Base-by-base conservation (phyloP, 2,888 invertebrate genomes). In the Coleophora flavipennella region DNA sequence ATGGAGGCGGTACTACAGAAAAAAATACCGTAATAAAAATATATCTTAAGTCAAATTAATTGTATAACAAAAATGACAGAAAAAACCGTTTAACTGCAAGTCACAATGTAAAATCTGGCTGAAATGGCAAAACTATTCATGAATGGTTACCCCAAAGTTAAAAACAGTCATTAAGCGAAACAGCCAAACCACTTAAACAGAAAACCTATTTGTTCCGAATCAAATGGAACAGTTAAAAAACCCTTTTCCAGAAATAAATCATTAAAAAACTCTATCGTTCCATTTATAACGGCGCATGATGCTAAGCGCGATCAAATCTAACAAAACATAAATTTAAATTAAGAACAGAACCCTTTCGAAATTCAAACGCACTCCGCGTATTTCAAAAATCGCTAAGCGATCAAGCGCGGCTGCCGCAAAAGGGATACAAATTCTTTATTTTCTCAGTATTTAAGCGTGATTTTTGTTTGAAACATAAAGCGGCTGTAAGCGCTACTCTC, bases 281-380 rank as follows among this genome's bases (percentile, higher is more conserved):
- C 62, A 59, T 68, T 66, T 67, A 55, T 59, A 70, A 60, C 57
- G 66, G 70, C 67, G 73, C 67, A 68, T 66, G 69, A 70, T 70
- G 69, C 76, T 75, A 73, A 74, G 71, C 59, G 68, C 71, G 80
- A 85, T 85, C 81, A 70, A 63, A 85, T 85, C 85, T 84, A 70
- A 67, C 73, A 70, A 76, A 75, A 81, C 84, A 85, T 85, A 85
- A 85, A 85, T 85, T 85, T 68, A 75, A 81, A 84, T 81, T 84
- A 81, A 74, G 71, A 77, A 80, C 71, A 20, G 20, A 20, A 66
- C 70, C 69, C 66, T 67, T 68, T 67, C 50, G 46, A 54, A 56
- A 26, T 26, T 35, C 20, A 20, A 20, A 64, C 67, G 73, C 70
- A 69, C 61, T 59, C 61, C 59, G 60, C 62, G 61, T 65, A 62